phyloP scores from a whole-genome alignment of 2,888 invertebrate species.

The Tethea ocularis region DNA sequence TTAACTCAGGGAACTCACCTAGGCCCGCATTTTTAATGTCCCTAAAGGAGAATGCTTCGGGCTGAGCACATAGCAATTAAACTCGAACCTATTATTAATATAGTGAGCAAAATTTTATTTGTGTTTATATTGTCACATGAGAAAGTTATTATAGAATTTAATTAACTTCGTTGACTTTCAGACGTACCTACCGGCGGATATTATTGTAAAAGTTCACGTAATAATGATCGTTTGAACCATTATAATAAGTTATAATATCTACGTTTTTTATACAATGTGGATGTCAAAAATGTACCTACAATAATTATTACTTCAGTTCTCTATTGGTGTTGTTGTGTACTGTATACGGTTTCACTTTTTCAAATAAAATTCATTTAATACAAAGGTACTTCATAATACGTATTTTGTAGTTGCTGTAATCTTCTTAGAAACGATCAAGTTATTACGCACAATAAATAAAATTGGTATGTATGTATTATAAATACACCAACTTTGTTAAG shows the following conservation, averaged over 20 bases:
- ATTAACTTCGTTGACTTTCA: not conserved
- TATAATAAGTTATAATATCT: no score
- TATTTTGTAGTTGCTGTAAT: not conserved
- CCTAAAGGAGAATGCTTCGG: constrained; percentile 33
- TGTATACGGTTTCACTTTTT: no score
- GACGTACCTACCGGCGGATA: no score
- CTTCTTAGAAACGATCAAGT: constrained; percentile 12
- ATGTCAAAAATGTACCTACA: no score
- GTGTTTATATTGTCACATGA: not conserved
- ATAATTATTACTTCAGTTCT: no score
- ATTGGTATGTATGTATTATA: constrained; percentile 20
- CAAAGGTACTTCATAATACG: no score
- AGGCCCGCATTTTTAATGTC: constrained; percentile 43
- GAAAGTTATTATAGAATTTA: not conserved
- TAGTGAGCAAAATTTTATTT: constrained; percentile 15
- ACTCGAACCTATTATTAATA: constrained; percentile 32
- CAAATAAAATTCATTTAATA: no score
- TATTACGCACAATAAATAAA: constrained; percentile 22
- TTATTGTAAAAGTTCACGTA: no score
- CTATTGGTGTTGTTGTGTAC: no score
- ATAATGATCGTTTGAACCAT: no score
- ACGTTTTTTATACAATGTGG: no score
- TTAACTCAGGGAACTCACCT: constrained; percentile 38
- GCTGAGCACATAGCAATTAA: constrained; percentile 27
- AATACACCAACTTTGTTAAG: constrained; percentile 31